These are phyloP conservation scores for Cuculus canorus DNA, from an alignment of 2,797 vertebrate genomes.

Conservation along the genomic window DNA sequence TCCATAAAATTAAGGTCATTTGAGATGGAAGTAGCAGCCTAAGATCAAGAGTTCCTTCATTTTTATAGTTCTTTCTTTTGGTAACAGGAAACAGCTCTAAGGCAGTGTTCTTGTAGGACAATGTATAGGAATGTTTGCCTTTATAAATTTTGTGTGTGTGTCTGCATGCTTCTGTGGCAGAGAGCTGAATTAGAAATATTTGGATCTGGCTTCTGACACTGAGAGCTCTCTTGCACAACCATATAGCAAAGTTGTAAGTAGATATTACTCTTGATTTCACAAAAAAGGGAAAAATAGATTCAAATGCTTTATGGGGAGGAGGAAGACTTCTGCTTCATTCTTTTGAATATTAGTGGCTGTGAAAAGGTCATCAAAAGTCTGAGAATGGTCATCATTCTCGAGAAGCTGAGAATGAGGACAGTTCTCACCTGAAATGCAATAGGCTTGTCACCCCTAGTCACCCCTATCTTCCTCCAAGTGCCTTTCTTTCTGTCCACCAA, in stretches of 20 bases:
- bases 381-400: no score
- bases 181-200: neutral
- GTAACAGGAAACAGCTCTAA: slow-evolving; percentile 41
- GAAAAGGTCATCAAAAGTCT: neutral
- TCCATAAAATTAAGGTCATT: slow-evolving; percentile 18
- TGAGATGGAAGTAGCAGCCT: slow-evolving; percentile 40
- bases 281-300: slow-evolving; percentile 4
- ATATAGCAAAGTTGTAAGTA: neutral
- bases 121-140: neutral
- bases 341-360: neutral
- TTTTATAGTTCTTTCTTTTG: slow-evolving; percentile 43
- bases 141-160: neutral
- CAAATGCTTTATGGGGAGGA: neutral
- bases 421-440: neutral
- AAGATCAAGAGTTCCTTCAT: slow-evolving; percentile 50
- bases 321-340: neutral
- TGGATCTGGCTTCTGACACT: neutral
- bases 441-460: neutral
- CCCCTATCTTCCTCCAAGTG: neutral
- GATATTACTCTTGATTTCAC: neutral
- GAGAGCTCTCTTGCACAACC: neutral
- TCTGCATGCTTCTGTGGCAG: neutral
- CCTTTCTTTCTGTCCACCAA: neutral
- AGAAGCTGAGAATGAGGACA: neutral
- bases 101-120: neutral